phyloP scores from a whole-genome alignment of 92 coral and sea anemone genomes.

The Desmophyllum pertusum region DNA sequence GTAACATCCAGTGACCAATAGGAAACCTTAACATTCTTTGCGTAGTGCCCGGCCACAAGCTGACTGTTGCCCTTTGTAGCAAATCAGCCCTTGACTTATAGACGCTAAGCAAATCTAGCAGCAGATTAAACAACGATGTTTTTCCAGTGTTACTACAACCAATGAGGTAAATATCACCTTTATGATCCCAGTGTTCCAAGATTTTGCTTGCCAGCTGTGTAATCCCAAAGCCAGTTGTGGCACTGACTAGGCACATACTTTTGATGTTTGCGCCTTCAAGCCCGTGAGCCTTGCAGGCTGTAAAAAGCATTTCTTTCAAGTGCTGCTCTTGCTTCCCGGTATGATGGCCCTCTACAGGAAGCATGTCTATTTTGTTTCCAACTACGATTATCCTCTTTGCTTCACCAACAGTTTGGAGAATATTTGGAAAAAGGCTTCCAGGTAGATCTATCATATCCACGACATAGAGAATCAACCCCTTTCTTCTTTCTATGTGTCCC shows the following conservation, averaged over 20 bases:
- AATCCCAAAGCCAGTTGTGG: conserved; percentile 90
- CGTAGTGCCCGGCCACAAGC: conserved; percentile 87
- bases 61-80: conserved; percentile 87
- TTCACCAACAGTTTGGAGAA: conserved; percentile 86
- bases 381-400: conserved; percentile 87
- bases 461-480: conserved; percentile 86
- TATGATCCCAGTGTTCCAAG: conserved; percentile 79
- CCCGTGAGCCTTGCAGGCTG: conserved; percentile 70
- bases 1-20: conserved; percentile 80
- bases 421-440: conserved; percentile 69
- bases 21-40: conserved; percentile 83
- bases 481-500: conserved; percentile 64
- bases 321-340: conserved; percentile 69
- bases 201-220: conserved; percentile 67
- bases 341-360: conserved; percentile 81
- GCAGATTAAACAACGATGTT: conserved; percentile 86
- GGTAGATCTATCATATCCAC: conserved; percentile 88
- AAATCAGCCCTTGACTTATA: conserved; percentile 85
- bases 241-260: conserved; percentile 79
- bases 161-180: conserved; percentile 84
- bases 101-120: conserved; percentile 79
- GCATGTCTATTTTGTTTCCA: conserved; percentile 88
- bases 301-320: conserved; percentile 52
- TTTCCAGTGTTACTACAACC: conserved; percentile 94
- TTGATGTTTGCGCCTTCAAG: conserved; percentile 79